Evolutionary conservation across 2,888 invertebrate species (phyloP).

Genomic region (Drosophila subquinaria): DNA sequence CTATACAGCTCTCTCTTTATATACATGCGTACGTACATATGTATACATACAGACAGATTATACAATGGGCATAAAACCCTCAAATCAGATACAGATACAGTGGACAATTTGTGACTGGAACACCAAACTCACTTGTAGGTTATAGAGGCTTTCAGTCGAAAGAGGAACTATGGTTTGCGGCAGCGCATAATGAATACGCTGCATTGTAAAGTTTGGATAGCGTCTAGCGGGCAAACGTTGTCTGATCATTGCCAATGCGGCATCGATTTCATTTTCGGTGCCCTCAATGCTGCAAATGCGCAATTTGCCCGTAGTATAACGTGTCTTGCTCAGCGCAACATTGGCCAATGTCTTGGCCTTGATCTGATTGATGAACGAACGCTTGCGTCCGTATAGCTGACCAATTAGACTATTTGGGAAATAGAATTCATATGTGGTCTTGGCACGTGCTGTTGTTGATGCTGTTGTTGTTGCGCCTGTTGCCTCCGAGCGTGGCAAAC

Average conservation of each 20-base stretch:
- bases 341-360: constrained; percentile 92
- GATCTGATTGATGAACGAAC: constrained; percentile 92
- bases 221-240: constrained; percentile 93
- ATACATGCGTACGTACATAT: neutral
- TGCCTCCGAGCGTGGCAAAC: constrained; percentile 84
- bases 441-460: constrained; percentile 70
- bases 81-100: constrained; percentile 25
- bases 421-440: constrained; percentile 88
- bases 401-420: constrained; percentile 93
- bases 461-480: constrained; percentile 37
- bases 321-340: constrained; percentile 91
- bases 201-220: constrained; percentile 92
- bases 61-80: constrained; percentile 30
- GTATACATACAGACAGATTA: constrained; percentile 9
- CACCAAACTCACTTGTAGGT: constrained; percentile 85
- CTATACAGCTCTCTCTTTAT: neutral
- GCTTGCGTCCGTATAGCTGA: constrained; percentile 93
- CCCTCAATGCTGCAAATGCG: constrained; percentile 95
- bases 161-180: constrained; percentile 85
- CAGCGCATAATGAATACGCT: constrained; percentile 84
- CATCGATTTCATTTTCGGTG: constrained; percentile 91
- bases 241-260: constrained; percentile 93
- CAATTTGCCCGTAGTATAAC: constrained; percentile 88
- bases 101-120: constrained; percentile 12
- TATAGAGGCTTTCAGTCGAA: constrained; percentile 82